Conservation (phyloP, 1,140 invertebrate genomes). For the Drosophila cardini region DNA sequence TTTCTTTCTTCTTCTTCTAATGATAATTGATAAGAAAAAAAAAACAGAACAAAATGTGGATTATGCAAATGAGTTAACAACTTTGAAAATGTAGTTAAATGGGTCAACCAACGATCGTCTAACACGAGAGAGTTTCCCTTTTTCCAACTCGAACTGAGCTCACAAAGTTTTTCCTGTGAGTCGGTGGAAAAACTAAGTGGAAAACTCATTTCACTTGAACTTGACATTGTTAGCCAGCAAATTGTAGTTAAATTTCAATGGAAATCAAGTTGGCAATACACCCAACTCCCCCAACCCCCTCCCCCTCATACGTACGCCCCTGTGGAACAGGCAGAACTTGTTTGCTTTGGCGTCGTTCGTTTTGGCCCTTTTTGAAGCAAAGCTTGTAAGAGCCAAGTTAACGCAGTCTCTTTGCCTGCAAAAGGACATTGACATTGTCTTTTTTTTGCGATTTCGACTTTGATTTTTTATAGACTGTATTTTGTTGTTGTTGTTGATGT, state of each 20-base stretch:
- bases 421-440: conserved; percentile 73
- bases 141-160: no score
- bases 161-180: background rate
- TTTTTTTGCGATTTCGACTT: conserved; percentile 34
- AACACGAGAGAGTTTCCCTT: conserved; percentile 17
- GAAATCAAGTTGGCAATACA: background rate
- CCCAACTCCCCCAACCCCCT: no score
- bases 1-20: conserved; percentile 24
- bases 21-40: conserved; percentile 73
- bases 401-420: conserved; percentile 19
- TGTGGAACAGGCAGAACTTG: conserved; percentile 8
- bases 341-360: conserved; percentile 12
- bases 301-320: background rate
- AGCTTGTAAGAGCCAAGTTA: conserved; percentile 9
- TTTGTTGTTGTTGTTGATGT: conserved; percentile 16
- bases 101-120: conserved; percentile 59
- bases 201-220: conserved; percentile 27
- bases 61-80: conserved; percentile 58
- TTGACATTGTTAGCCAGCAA: conserved; percentile 41
- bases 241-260: conserved; percentile 19
- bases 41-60: conserved; percentile 1
- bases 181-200: background rate
- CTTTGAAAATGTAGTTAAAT: conserved; percentile 69
- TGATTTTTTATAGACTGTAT: conserved; percentile 45
- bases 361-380: conserved; percentile 12